Conservation (phyloP, 2,797 vertebrate species). For the Antrozous pallidus region DNA sequence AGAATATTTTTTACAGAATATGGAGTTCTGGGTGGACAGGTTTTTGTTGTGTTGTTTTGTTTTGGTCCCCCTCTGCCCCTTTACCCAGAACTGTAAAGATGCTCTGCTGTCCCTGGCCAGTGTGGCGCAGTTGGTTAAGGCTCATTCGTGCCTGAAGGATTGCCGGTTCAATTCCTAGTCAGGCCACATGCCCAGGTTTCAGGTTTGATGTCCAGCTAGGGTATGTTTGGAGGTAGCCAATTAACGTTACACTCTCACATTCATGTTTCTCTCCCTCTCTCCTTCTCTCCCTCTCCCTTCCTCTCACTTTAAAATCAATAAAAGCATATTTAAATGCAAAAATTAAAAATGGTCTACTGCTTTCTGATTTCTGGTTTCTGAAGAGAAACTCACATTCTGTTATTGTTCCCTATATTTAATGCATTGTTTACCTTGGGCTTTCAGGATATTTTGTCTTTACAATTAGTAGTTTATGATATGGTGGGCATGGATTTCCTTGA, state of each 20-base stretch:
- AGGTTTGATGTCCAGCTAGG: not conserved
- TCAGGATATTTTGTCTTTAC: not conserved
- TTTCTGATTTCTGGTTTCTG: not conserved
- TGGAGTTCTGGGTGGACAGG: not conserved
- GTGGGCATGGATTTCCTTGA: not conserved
- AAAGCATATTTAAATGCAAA: not conserved
- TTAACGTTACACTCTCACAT: not conserved
- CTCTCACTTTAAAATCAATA: not conserved
- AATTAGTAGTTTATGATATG: not conserved
- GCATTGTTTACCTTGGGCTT: not conserved
- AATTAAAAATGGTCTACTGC: not conserved
- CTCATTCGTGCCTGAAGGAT: not conserved
- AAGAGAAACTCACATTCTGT: not conserved
- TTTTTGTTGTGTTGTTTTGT: not conserved
- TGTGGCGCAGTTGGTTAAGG: no score
- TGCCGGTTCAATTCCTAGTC: not conserved
- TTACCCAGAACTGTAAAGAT: not conserved
- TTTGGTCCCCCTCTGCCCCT: not conserved
- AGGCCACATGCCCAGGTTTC: not conserved
- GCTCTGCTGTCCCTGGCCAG: no score
- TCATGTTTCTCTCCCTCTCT: not conserved
- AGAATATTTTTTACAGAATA: not conserved
- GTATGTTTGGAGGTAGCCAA: not conserved
- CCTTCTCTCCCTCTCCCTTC: not conserved
- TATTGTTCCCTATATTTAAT: not conserved